Evolutionary conservation across 2,888 invertebrate species (phyloP).

Genomic region (Lycophotia porphyrea): DNA sequence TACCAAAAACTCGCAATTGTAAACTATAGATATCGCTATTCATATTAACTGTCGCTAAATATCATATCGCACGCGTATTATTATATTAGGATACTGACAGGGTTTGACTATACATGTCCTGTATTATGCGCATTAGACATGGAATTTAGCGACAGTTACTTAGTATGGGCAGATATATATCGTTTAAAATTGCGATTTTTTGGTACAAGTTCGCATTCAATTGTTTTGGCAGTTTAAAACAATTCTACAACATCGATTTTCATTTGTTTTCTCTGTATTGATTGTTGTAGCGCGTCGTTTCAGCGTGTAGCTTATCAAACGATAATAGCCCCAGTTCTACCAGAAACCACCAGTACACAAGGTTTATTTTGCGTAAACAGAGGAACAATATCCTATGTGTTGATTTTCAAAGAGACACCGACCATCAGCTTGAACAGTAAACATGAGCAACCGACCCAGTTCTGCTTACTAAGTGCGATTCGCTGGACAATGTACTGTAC

Average conservation of each 20-base stretch:
- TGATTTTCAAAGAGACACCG: constrained; percentile 33
- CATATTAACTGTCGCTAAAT: not conserved
- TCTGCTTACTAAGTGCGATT: constrained; percentile 6
- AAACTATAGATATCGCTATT: not conserved
- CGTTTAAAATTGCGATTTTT: not conserved
- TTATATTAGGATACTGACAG: not conserved
- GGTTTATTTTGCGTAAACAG: not conserved
- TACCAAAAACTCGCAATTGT: not conserved
- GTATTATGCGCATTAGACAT: not conserved
- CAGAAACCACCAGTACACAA: not conserved
- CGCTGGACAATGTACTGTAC: constrained; percentile 5
- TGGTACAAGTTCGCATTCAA: not conserved
- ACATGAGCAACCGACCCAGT: constrained; percentile 28
- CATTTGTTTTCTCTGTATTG: not conserved
- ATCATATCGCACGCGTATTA: not conserved
- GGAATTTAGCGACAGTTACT: not conserved
- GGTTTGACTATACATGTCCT: not conserved
- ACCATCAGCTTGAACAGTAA: constrained; percentile 18
- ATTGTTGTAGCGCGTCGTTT: too few species aligned
- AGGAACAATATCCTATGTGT: constrained; percentile 29
- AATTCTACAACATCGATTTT: not conserved
- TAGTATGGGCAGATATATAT: not conserved
- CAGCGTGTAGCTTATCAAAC: not conserved
- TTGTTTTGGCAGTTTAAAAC: not conserved
- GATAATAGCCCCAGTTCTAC: not conserved